Conservation (phyloP, 1,140 invertebrate genomes). For the Dendroctonus ponderosae region DNA sequence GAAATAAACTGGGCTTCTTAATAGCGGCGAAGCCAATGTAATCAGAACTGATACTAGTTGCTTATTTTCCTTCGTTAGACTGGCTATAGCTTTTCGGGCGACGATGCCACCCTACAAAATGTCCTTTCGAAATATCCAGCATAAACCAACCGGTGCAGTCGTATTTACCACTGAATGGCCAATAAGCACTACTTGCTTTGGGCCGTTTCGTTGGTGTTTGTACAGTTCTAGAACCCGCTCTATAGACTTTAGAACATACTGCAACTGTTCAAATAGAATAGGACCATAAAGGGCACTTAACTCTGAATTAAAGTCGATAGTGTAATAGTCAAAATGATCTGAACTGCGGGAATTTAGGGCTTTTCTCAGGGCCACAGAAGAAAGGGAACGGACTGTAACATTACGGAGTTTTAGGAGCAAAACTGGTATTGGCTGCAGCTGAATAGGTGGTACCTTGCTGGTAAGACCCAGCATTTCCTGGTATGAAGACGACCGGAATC, state of each 20-base stretch:
- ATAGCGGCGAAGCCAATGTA: conserved; percentile 78
- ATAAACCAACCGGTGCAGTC: conserved; percentile 1
- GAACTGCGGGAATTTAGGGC: conserved; percentile 58
- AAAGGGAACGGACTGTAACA: conserved; percentile 75
- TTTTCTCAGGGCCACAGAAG: conserved; percentile 83
- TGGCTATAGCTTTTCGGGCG: conserved; percentile 71
- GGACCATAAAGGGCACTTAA: conserved; percentile 76
- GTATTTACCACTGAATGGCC: conserved; percentile 86
- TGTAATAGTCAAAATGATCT: conserved; percentile 87
- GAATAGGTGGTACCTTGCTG: conserved; percentile 66
- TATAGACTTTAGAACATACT: conserved; percentile 73
- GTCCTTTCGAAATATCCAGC: background rate
- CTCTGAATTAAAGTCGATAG: conserved; percentile 81
- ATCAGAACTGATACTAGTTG: conserved; percentile 68
- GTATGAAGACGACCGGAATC: conserved; percentile 88
- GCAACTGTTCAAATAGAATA: conserved; percentile 72
- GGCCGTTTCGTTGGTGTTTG: conserved; percentile 52
- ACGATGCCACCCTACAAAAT: conserved; percentile 75
- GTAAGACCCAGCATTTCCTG: conserved; percentile 88
- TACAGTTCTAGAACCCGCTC: conserved; percentile 74
- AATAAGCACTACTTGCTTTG: conserved; percentile 71
- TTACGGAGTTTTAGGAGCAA: conserved; percentile 6
- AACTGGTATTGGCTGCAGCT: background rate
- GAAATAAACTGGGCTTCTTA: conserved; percentile 68
- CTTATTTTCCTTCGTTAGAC: conserved; percentile 55